Base-by-base conservation (phyloP, 1,140 invertebrate species). In the Drosophila dunni region DNA sequence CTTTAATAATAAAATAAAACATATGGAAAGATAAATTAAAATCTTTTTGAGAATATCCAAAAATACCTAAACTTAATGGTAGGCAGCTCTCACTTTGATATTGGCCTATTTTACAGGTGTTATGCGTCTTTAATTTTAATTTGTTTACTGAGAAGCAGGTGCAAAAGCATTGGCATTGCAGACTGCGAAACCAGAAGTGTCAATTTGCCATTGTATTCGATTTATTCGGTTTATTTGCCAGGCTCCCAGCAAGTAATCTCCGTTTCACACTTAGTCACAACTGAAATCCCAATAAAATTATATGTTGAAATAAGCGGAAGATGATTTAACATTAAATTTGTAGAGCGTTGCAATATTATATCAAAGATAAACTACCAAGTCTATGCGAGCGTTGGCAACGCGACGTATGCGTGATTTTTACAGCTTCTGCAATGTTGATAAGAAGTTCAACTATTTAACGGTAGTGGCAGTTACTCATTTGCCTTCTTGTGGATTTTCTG, bases 111-210 rank as follows among this genome's bases (percentile, higher is more conserved):
- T 56, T 56, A 24, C 50, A 42, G 36, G 13, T 54, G 13, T 10
- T 38, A 17, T 54, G n/a, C 17, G 9, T 40, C 15, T 45, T 44
- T 44, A 13, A n/a, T 45, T 45, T 29, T 8, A 5, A 68, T 44
- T 44, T 53, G n/a, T 42, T 34, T 24, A 36, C 40, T 29, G 36
- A 46, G 40, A 77, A 74, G 50, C 71, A 84, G 34, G 79, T 86
- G 79, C 42, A 54, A 82, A 88, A 79, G 53, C 40, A 42, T 82
- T 86, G 72, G 72, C 45, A 63, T 40, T 45, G 38, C 15, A 42
- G 54, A 50, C 45, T 56, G 65, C 38, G 66, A 74, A 62, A 69
- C 44, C 65, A 69, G 57, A 63, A 62, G 71, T 63, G 58, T 57
- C 58, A 69, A 68, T 34, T 72, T 53, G 50, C 38, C 7, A 46